Base-by-base conservation (phyloP, 2,113 vertebrate species). In the Salvelinus namaycush region DNA sequence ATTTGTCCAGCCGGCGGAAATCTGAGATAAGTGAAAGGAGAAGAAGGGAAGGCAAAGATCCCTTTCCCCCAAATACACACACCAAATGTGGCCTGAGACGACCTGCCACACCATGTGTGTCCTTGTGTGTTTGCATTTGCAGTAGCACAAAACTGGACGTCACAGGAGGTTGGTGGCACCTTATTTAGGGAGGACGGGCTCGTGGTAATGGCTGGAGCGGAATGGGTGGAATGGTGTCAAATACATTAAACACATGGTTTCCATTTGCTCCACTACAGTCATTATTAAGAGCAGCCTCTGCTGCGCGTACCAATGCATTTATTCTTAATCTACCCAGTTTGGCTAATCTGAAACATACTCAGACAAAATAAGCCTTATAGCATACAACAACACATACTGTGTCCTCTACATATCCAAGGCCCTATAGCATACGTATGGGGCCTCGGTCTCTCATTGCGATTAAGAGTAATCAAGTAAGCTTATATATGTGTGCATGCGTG, bases 11-110 rank as follows among this genome's bases (percentile, higher is more conserved):
- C 75, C 80, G 81, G 60, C 3, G 26, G 88, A 87, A 73, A 89
- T 88, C 79, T 75, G 87, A 92, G 86, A 89, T 44, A 49, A 72
- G 70, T 76, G 83, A 89, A 87, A 82, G 68, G 39, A 66, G 71
- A 83, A 79, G 68, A 66, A 81, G 77, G 69, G 74, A 79, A 81
- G 75, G 73, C 82, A 79, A 81, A 74, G 85, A 86, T 87, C 80
- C n/a, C 54, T 84, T 90, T 87, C 80, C 68, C n/a, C 8, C 80
- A 77, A 82, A 72, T 9, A 22, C 59, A 75, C 77, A 67, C 29
- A 68, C 18, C 24, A 26, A 22, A 59, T 75, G 60, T 78, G 72
- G 76, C 87, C 88, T 78, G 67, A 81, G 80, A 79, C 84, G 77
- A 86, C 83, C 87, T 79, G 74, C 48, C 78, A 70, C 64, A 62